A percentile compares a stretch with the other conserved stretches of the same genome.
These are phyloP conservation scores for Zingel zingel DNA, from an alignment of 2,113 vertebrate species.

Conservation along the genomic window DNA sequence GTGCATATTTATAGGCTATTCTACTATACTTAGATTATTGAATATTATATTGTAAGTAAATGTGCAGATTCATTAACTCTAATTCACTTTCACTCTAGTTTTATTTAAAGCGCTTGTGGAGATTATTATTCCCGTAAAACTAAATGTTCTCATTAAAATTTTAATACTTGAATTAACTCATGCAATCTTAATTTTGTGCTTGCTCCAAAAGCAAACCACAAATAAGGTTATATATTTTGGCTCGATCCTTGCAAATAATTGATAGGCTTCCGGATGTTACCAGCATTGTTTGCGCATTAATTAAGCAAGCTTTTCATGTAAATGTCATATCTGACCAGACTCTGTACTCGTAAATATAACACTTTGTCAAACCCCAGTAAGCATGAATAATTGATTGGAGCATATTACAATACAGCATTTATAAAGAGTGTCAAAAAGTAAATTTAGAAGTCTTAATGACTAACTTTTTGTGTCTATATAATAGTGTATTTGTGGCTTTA, in stretches of 20 bases:
- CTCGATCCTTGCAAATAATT: neutral
- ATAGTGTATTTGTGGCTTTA: neutral
- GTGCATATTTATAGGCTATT: neutral
- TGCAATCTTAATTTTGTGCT: neutral
- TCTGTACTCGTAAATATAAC: neutral
- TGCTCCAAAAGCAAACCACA: neutral
- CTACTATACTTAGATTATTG: neutral
- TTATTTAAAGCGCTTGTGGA: neutral
- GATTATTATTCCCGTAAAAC: neutral
- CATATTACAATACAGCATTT: neutral
- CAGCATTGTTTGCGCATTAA: neutral
- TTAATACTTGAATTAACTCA: neutral
- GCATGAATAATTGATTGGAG: neutral
- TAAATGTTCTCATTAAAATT: neutral
- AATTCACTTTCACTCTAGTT: neutral
- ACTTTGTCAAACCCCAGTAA: neutral
- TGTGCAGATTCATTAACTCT: neutral
- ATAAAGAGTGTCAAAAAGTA: neutral
- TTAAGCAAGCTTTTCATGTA: neutral
- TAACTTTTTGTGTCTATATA: neutral
- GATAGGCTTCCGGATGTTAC: neutral
- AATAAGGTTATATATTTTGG: neutral
- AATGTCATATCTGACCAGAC: neutral
- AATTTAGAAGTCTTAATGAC: no score
- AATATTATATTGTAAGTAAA: neutral